Percentiles rank a stretch among this genome's conserved stretches.
Evolutionary conservation across 2,888 invertebrate species (phyloP).

Genomic region (Polymixis lichenea): DNA sequence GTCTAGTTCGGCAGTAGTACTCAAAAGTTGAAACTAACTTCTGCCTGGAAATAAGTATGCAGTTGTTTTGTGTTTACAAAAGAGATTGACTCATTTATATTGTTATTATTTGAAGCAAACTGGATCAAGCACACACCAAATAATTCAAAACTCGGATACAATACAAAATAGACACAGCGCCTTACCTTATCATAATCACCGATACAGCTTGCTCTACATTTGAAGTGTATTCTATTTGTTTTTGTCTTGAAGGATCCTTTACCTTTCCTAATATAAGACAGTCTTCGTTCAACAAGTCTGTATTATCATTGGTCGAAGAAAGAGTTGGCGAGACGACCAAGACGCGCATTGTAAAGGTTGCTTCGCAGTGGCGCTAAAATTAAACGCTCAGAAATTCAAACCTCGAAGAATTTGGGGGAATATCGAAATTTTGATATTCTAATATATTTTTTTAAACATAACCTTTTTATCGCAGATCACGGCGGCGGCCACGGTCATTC

Average conservation of each 20-base stretch:
- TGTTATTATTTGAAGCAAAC: neutral
- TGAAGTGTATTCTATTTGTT: slow-evolving; percentile 47
- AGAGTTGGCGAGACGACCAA: no score
- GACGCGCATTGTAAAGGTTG: neutral
- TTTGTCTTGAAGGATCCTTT: slow-evolving; percentile 40
- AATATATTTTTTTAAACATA: slow-evolving; percentile 4
- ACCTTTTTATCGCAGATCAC: slow-evolving; percentile 90
- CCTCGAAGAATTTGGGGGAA: neutral
- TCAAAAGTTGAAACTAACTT: slow-evolving; percentile 24
- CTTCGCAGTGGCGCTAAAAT: neutral
- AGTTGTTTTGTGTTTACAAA: neutral
- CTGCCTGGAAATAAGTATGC: neutral
- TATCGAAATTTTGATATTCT: no score
- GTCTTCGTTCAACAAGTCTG: slow-evolving; percentile 9
- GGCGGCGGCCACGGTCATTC: slow-evolving; percentile 93
- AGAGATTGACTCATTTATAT: neutral
- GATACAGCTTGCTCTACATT: slow-evolving; percentile 56
- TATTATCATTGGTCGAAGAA: neutral
- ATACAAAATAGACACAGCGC: neutral
- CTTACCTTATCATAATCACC: slow-evolving; percentile 41
- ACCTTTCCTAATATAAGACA: slow-evolving; percentile 17
- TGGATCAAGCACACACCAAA: neutral
- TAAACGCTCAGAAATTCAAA: no score
- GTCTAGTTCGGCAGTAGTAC: slow-evolving; percentile 42
- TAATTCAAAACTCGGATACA: neutral